A percentile compares a stretch with the other conserved stretches of the same genome.
These are phyloP conservation scores for Halcyon malimbica DNA, from an alignment of 2,113 vertebrate species.

Conservation along the genomic window DNA sequence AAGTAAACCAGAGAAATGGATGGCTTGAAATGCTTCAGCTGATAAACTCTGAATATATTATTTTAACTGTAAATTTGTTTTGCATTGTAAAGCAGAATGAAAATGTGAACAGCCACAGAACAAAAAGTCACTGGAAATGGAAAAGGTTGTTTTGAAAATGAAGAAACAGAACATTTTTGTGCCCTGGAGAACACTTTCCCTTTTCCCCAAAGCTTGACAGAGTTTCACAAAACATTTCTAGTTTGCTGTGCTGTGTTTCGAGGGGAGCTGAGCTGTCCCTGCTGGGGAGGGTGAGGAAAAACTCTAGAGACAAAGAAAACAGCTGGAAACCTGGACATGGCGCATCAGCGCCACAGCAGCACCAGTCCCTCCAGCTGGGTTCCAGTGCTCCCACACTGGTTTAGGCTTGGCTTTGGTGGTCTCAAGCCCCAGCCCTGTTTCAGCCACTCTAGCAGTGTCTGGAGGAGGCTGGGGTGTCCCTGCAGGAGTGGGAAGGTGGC, in stretches of 20 bases:
- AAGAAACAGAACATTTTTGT: neutral
- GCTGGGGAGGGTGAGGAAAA: neutral
- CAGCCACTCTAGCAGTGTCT: fast-evolving
- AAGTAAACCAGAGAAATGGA: neutral
- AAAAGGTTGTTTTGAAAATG: neutral
- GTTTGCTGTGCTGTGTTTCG: neutral
- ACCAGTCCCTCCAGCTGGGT: neutral
- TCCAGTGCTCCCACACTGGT: fast-evolving
- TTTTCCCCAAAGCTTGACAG: neutral
- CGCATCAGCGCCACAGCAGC: fast-evolving
- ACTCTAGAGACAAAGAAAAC: neutral
- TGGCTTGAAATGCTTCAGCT: constrained; percentile 12
- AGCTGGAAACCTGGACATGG: neutral
- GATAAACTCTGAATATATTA: constrained; percentile 37
- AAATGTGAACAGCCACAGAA: neutral
- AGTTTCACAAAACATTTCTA: neutral
- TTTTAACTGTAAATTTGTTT: neutral
- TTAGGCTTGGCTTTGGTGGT: neutral
- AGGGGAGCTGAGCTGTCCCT: neutral
- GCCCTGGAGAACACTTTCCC: neutral
- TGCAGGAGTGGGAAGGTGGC: fast-evolving
- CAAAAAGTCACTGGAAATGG: neutral
- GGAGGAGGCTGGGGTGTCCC: neutral
- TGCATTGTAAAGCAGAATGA: neutral
- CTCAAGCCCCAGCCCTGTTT: neutral